phyloP scores from a whole-genome alignment of 2,797 vertebrate species.

The Rhabdophis nuchalis region DNA sequence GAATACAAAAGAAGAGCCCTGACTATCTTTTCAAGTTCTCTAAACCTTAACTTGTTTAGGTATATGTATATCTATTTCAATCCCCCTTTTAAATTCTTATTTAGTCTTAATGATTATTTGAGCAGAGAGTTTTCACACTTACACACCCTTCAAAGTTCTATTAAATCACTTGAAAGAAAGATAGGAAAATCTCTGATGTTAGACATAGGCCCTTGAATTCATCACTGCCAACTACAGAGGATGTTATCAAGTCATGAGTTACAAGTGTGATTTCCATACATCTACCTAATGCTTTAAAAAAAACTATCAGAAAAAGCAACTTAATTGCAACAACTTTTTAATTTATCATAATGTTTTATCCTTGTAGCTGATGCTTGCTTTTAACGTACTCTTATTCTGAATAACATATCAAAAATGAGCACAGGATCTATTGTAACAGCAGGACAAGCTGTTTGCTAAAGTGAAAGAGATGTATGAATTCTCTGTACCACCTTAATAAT shows the following conservation, averaged over 20 bases:
- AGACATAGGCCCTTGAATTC: not conserved
- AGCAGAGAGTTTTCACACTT: slow-evolving; percentile 26
- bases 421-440: not conserved
- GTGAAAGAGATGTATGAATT: not conserved
- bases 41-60: not conserved
- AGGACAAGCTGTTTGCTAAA: not conserved
- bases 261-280: slow-evolving; percentile 11
- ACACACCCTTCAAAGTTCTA: slow-evolving; percentile 11
- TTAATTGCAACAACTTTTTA: not conserved
- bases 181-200: slow-evolving; percentile 4
- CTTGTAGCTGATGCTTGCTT: not conserved
- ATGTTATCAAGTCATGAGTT: slow-evolving; percentile 11
- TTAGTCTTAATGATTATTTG: slow-evolving; percentile 1
- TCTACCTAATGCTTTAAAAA: not conserved
- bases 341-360: not conserved
- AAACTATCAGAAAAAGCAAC: not conserved
- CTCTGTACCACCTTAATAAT: not conserved
- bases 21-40: not conserved
- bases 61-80: not conserved
- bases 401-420: not conserved
- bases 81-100: not conserved
- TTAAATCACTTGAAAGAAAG: slow-evolving; percentile 24
- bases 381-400: not conserved
- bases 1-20: not conserved
- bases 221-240: slow-evolving; percentile 16